Evolutionary conservation across 1,140 invertebrate genomes (phyloP).

Genomic region (Yoshiicerus persimilis): DNA sequence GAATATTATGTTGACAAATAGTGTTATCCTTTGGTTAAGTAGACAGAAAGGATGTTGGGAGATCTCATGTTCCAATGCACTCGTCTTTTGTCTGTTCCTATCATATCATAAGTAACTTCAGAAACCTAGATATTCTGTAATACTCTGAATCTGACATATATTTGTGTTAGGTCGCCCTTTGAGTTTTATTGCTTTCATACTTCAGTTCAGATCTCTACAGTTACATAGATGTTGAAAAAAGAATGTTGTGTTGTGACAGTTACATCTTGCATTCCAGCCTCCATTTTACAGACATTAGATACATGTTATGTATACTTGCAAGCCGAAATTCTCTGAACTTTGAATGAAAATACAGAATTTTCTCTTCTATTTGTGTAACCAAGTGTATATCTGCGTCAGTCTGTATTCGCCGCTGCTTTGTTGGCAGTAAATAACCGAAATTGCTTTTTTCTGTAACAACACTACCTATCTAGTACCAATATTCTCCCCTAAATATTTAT

Average conservation of each 20-base stretch:
- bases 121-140: neutral
- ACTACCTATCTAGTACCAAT: no score
- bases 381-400: neutral
- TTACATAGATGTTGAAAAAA: neutral
- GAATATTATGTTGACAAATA: neutral
- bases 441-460: no score
- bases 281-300: neutral
- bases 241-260: neutral
- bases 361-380: neutral
- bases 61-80: neutral
- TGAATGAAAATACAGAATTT: neutral
- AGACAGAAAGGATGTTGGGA: neutral
- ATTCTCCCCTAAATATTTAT: no score
- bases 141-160: neutral
- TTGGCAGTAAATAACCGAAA: no score
- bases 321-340: neutral
- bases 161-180: neutral
- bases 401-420: no score
- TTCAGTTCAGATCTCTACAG: no score
- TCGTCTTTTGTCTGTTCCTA: neutral
- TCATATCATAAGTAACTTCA: neutral
- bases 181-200: neutral
- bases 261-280: neutral
- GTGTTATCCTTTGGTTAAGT: neutral
- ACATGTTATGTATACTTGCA: neutral